Evolutionary conservation across 2,113 vertebrate genomes (phyloP).

Genomic region (Baryphthengus martii): DNA sequence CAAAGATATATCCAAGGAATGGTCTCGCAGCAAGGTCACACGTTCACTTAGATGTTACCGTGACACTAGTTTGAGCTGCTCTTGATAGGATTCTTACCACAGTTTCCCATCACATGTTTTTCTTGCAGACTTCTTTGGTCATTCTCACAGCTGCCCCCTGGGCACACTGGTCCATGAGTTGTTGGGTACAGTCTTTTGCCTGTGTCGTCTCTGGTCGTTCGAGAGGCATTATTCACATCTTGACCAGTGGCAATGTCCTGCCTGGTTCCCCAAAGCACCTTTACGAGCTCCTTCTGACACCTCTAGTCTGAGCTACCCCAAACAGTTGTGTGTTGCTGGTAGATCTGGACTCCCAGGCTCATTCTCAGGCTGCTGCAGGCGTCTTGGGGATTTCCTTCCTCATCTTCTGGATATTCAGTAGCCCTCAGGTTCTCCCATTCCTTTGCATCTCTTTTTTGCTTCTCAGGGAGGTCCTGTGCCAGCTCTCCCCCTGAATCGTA

Average conservation of each 20-base stretch:
- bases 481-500: background rate
- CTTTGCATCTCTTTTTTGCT: background rate
- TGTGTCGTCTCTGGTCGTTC: background rate
- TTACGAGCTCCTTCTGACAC: background rate
- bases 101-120: accelerated
- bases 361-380: background rate
- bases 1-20: background rate
- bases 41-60: background rate
- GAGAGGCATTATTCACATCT: background rate
- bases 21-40: background rate
- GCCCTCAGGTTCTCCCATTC: background rate
- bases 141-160: background rate
- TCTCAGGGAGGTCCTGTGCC: background rate
- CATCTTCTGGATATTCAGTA: background rate
- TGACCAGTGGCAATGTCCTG: background rate
- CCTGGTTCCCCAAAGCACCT: background rate
- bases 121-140: background rate
- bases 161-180: background rate
- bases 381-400: background rate
- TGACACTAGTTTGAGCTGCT: background rate
- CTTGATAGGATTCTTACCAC: background rate
- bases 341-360: background rate
- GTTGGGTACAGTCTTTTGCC: no score
- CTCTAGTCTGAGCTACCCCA: background rate
- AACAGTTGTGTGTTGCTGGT: background rate